Conservation (phyloP, 1,140 invertebrate genomes). For the Heliconius hermathena region DNA sequence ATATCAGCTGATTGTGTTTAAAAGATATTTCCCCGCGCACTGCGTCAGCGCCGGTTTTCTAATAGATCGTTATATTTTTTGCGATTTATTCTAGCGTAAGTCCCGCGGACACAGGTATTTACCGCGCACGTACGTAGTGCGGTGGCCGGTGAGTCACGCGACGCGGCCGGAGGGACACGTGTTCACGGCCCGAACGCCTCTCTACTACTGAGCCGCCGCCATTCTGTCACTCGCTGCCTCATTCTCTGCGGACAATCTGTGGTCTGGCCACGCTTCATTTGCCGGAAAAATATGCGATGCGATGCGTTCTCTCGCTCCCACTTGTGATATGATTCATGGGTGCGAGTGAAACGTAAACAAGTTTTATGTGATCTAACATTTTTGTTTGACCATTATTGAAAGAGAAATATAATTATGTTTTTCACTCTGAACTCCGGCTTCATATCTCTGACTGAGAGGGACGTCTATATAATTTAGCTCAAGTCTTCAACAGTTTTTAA, state of each 20-base stretch:
- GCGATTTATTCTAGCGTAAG: slow-evolving; percentile 49
- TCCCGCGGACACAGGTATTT: slow-evolving; percentile 57
- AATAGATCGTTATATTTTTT: slow-evolving; percentile 50
- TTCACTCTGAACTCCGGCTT: slow-evolving; percentile 63
- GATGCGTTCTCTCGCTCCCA: slow-evolving; percentile 56
- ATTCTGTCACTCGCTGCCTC: slow-evolving; percentile 81
- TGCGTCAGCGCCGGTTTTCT: slow-evolving; percentile 55
- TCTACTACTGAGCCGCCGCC: slow-evolving; percentile 77
- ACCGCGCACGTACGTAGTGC: slow-evolving; percentile 60
- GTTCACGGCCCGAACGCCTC: slow-evolving; percentile 62
- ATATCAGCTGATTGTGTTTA: slow-evolving; percentile 65
- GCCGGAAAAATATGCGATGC: slow-evolving; percentile 73
- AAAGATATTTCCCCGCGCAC: slow-evolving; percentile 58
- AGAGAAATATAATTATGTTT: slow-evolving; percentile 79
- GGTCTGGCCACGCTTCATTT: slow-evolving; percentile 81
- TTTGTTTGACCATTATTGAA: slow-evolving; percentile 77
- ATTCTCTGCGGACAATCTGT: slow-evolving; percentile 82
- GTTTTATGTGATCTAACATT: slow-evolving; percentile 77
- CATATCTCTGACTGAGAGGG: slow-evolving; percentile 54
- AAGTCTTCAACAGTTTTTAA: slow-evolving; percentile 19
- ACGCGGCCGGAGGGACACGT: slow-evolving; percentile 57
- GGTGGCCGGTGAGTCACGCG: slow-evolving; percentile 55
- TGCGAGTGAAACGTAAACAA: slow-evolving; percentile 65
- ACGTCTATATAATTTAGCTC: slow-evolving; percentile 45
- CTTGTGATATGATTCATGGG: slow-evolving; percentile 25